phyloP scores from a whole-genome alignment of 2,888 invertebrate genomes.

The Trachelus stipa region DNA sequence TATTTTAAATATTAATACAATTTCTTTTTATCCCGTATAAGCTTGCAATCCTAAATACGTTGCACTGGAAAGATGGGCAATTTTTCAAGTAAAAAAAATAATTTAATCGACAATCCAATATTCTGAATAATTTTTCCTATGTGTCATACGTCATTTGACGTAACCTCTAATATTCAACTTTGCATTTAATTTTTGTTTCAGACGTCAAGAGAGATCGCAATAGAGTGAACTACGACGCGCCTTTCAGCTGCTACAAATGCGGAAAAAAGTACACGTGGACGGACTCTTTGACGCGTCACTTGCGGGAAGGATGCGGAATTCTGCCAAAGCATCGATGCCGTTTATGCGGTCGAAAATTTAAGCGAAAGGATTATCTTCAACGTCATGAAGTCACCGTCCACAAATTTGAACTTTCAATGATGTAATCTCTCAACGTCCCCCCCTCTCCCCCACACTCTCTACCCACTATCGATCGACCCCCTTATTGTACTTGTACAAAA shows the following conservation, averaged over 20 bases:
- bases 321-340: slow-evolving; percentile 46
- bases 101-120: no score
- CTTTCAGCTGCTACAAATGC: slow-evolving; percentile 55
- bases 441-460: no score
- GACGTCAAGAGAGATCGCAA: slow-evolving; percentile 39
- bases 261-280: slow-evolving; percentile 59
- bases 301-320: slow-evolving; percentile 51
- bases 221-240: slow-evolving; percentile 44
- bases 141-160: no score
- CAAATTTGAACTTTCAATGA: slow-evolving; percentile 25
- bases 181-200: slow-evolving; percentile 37
- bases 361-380: slow-evolving; percentile 54
- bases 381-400: slow-evolving; percentile 44
- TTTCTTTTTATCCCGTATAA: no score
- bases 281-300: slow-evolving; percentile 55
- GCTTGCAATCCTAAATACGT: no score
- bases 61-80: no score
- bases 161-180: no score
- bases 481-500: no score
- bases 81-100: no score
- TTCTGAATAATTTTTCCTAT: no score
- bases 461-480: no score
- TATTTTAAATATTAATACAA: no score
- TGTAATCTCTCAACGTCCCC: slow-evolving; percentile 12
- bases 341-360: slow-evolving; percentile 58